Percentiles rank a stretch among this genome's conserved stretches.
These are phyloP conservation scores for Gorsachius goisagi DNA, from an alignment of 2,113 vertebrate species.

Conservation along the genomic window DNA sequence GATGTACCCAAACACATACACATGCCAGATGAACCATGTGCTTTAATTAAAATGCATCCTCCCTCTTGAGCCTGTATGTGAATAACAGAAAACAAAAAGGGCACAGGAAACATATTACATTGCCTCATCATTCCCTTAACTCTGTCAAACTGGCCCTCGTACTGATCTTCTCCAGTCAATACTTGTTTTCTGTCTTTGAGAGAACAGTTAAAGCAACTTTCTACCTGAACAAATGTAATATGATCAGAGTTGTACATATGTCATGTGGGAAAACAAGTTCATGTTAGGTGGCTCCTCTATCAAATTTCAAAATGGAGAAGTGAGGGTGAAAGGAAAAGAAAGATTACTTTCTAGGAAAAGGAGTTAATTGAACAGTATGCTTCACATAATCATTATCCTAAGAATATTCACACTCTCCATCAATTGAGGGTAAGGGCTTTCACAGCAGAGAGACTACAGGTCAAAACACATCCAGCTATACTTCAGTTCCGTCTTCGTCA, in stretches of 20 bases:
- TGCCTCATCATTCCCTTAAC: background rate
- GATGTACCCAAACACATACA: background rate
- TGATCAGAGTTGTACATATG: background rate
- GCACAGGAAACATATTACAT: background rate
- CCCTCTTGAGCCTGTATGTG: background rate
- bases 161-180: background rate
- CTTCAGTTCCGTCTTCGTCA: background rate
- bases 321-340: background rate
- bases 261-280: background rate
- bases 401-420: background rate
- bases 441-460: background rate
- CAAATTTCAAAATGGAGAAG: background rate
- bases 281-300: background rate
- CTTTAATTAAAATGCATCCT: conserved; percentile 11
- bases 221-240: background rate
- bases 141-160: background rate
- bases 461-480: background rate
- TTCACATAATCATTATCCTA: background rate
- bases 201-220: background rate
- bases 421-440: background rate
- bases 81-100: background rate
- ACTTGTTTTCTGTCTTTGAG: background rate
- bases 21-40: background rate
- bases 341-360: background rate
- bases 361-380: background rate